These are phyloP conservation scores for Tamandua tetradactyla DNA, from an alignment of 2,797 vertebrate species.

Conservation along the genomic window DNA sequence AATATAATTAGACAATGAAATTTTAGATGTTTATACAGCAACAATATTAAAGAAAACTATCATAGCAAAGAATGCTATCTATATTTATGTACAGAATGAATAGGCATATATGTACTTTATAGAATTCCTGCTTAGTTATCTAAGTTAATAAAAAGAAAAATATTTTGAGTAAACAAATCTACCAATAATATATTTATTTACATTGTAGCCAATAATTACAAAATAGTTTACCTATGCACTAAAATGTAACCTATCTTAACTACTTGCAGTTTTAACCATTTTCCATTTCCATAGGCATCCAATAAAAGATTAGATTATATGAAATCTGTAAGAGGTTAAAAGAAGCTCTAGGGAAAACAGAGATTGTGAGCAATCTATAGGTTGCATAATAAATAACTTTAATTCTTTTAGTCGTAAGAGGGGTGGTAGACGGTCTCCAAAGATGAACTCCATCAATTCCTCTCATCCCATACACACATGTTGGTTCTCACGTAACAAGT, in stretches of 20 bases:
- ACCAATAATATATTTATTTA: background rate
- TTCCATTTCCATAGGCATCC: background rate
- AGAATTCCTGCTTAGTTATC: background rate
- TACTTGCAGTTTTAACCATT: background rate
- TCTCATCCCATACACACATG: background rate
- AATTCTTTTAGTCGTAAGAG: background rate
- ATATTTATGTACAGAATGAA: background rate
- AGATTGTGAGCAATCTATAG: background rate
- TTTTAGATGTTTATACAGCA: conserved; percentile 8
- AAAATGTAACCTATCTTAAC: background rate
- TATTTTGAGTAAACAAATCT: background rate
- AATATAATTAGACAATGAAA: background rate
- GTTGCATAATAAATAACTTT: background rate
- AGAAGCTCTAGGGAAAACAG: background rate
- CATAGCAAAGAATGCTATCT: background rate
- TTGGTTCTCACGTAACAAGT: background rate
- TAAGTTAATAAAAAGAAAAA: background rate
- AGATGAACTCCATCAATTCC: background rate
- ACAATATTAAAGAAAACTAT: background rate
- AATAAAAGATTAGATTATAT: background rate
- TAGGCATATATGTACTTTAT: background rate
- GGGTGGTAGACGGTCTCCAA: background rate
- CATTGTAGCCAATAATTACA: background rate
- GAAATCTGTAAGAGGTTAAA: background rate
- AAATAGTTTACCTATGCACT: background rate